Conservation (phyloP, 2,888 invertebrate species). For the Tridacna crocea region DNA sequence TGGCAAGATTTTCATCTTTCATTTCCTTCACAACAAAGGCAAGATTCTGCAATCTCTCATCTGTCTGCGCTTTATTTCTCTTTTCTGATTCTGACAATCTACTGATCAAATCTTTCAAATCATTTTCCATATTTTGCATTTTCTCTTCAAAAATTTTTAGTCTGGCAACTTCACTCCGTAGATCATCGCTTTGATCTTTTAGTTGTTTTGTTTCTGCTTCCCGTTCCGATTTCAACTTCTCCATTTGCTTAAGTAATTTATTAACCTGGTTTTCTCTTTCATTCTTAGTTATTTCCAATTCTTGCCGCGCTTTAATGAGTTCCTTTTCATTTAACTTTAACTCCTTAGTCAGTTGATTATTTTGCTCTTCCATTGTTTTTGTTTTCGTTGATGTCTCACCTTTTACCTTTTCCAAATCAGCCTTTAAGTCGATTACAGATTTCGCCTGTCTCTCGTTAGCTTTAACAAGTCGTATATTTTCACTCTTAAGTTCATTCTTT, state of each 20-base stretch:
- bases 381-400: slow-evolving; percentile 30
- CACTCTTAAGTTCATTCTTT: slow-evolving; percentile 53
- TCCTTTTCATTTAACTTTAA: slow-evolving; percentile 47
- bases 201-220: slow-evolving; percentile 55
- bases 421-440: slow-evolving; percentile 47
- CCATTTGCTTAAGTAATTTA: slow-evolving; percentile 56
- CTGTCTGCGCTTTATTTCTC: slow-evolving; percentile 48
- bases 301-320: slow-evolving; percentile 52
- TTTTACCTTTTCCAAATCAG: slow-evolving; percentile 41
- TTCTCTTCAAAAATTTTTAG: slow-evolving; percentile 58
- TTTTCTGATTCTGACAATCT: slow-evolving; percentile 48
- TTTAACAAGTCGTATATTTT: slow-evolving; percentile 56
- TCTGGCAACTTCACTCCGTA: slow-evolving; percentile 52
- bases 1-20: slow-evolving; percentile 61
- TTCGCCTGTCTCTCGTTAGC: slow-evolving; percentile 62
- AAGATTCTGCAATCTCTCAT: slow-evolving; percentile 45
- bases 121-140: slow-evolving; percentile 51
- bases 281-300: slow-evolving; percentile 55
- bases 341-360: slow-evolving; percentile 38
- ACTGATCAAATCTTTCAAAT: slow-evolving; percentile 50
- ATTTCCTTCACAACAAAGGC: slow-evolving; percentile 58
- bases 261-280: slow-evolving; percentile 60
- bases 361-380: slow-evolving; percentile 43
- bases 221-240: slow-evolving; percentile 48
- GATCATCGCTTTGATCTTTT: slow-evolving; percentile 59